Conservation (phyloP, 1,140 invertebrate species). For the Musca vetustissima region DNA sequence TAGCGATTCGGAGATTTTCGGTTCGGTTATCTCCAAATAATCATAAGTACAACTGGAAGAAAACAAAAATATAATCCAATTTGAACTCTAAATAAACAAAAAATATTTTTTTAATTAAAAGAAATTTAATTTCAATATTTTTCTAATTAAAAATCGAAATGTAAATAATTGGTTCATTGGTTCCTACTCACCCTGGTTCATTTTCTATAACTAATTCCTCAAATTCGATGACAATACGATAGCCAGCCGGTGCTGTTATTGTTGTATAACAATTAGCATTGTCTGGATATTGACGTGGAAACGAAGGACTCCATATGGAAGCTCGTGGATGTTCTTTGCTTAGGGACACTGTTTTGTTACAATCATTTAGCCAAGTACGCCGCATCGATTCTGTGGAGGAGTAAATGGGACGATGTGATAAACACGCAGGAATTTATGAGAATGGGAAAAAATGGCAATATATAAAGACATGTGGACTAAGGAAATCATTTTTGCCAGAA, state of each 20-base stretch:
- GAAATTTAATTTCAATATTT: not conserved
- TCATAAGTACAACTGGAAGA: constrained; percentile 69
- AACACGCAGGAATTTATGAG: no score
- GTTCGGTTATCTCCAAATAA: constrained; percentile 66
- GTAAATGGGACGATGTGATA: no score
- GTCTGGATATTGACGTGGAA: constrained; percentile 71
- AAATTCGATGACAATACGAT: constrained; percentile 66
- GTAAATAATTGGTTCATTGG: no score
- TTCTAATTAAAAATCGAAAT: not conserved
- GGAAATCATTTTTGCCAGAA: no score
- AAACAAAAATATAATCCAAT: constrained; percentile 19
- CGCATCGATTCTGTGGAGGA: constrained; percentile 45
- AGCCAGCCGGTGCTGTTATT: constrained; percentile 62
- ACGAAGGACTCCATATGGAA: constrained; percentile 66
- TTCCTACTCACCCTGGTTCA: constrained; percentile 65
- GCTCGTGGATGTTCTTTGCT: constrained; percentile 62
- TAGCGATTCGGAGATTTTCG: constrained; percentile 24
- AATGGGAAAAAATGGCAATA: no score
- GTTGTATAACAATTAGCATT: constrained; percentile 66
- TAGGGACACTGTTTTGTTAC: constrained; percentile 66
- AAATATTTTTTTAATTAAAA: not conserved
- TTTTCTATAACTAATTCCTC: constrained; percentile 71
- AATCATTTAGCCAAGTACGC: constrained; percentile 56
- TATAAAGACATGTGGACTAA: no score
- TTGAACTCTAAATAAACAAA: no score